Evolutionary conservation across 2,113 vertebrate genomes (phyloP).

Genomic region (Ailuropoda melanoleuca): DNA sequence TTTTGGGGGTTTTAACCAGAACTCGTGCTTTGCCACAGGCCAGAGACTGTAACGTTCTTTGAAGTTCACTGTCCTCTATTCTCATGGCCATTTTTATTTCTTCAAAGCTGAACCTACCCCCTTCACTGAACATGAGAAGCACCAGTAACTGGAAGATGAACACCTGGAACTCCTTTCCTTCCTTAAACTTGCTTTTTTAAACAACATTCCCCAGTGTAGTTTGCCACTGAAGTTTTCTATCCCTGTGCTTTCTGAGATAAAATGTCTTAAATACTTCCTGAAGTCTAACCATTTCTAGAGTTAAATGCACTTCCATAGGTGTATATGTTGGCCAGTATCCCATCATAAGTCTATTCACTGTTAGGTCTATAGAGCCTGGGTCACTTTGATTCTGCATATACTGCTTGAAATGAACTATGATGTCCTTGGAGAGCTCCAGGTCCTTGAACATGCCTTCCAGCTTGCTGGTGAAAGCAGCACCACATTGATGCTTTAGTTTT

Average conservation of each 20-base stretch:
- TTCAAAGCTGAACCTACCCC: slow-evolving; percentile 87
- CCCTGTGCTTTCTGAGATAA: slow-evolving; percentile 90
- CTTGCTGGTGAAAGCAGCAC: slow-evolving; percentile 89
- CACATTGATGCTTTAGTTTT: slow-evolving; percentile 89
- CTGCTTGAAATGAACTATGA: slow-evolving; percentile 91
- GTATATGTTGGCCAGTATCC: slow-evolving; percentile 89
- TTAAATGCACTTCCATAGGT: slow-evolving; percentile 88
- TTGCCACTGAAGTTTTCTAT: slow-evolving; percentile 89
- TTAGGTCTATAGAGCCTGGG: slow-evolving; percentile 87
- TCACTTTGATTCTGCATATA: slow-evolving; percentile 89
- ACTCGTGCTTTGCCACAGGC: slow-evolving; percentile 89
- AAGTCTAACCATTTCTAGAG: slow-evolving; percentile 89
- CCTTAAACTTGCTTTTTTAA: slow-evolving; percentile 89
- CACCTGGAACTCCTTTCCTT: slow-evolving; percentile 90
- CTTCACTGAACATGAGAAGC: slow-evolving; percentile 90
- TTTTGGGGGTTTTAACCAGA: slow-evolving; percentile 86
- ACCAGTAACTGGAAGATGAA: slow-evolving; percentile 89
- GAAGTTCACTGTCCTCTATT: slow-evolving; percentile 87
- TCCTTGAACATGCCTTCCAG: slow-evolving; percentile 91
- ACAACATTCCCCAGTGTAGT: slow-evolving; percentile 88
- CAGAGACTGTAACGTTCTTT: slow-evolving; percentile 87
- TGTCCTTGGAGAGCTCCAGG: slow-evolving; percentile 90
- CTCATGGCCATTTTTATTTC: slow-evolving; percentile 88
- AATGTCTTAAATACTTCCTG: slow-evolving; percentile 90
- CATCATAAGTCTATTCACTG: slow-evolving; percentile 90